Conservation (phyloP, 92 coral and sea anemone genomes). For the Siderastrea radians region DNA sequence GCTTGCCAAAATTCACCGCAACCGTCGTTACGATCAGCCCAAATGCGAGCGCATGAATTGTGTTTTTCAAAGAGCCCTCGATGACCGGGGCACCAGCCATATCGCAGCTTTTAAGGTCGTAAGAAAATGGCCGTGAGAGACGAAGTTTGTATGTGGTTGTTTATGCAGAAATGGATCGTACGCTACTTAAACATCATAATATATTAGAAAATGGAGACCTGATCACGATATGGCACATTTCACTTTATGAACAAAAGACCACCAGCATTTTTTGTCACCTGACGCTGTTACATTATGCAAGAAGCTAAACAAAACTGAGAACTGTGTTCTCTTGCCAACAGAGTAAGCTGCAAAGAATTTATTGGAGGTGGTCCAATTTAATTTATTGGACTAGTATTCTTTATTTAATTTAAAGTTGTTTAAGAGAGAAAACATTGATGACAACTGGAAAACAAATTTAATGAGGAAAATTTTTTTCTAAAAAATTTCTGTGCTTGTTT, state of each 20-base stretch:
- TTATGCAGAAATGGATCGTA: background rate
- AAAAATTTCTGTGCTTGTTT: background rate
- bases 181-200: background rate
- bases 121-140: background rate
- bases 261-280: constrained; percentile 12
- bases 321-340: constrained; percentile 4
- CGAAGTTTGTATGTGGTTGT: background rate
- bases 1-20: constrained; percentile 64
- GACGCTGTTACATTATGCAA: constrained; percentile 37
- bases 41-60: constrained; percentile 68
- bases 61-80: constrained; percentile 73
- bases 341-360: background rate
- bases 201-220: background rate
- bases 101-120: background rate
- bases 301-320: background rate
- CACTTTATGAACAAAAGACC: constrained; percentile 11
- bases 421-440: background rate
- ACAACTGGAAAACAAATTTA: background rate
- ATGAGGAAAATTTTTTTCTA: background rate
- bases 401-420: background rate
- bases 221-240: constrained; percentile 4
- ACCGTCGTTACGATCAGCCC: constrained; percentile 66
- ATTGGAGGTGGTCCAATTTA: background rate
- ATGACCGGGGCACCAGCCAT: constrained; percentile 71
- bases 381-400: background rate